Evolutionary conservation across 1,140 invertebrate species (phyloP), one percentile per base, ranked within the genome.

Genomic region (Ceratosolen fusciceps): DNA sequence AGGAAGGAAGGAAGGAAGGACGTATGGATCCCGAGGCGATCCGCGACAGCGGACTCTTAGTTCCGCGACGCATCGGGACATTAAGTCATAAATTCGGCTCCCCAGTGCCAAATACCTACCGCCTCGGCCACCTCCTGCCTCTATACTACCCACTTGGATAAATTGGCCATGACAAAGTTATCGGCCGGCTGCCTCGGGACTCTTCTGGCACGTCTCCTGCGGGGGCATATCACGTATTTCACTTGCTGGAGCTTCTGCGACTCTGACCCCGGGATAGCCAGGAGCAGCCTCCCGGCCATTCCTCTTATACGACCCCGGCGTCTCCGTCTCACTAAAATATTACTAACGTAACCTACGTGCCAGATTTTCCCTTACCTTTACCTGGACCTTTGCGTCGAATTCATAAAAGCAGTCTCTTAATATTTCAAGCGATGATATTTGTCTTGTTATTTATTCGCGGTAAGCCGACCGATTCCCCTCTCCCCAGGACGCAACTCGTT

Each of bases 111-210:
- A 89, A 90, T 90, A n/a, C 88, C 85, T 83, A 80, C 34, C 70
- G 81, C 83, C 81, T 77, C 81, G 5, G 19, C 72, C 58, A 82
- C 84, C n/a, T n/a, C n/a, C n/a, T n/a, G n/a, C n/a, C n/a, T n/a
- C n/a, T n/a, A n/a, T n/a, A n/a, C n/a, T n/a, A n/a, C n/a, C n/a
- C 88, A 89, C 89, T 90, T 87, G 88, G 89, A 88, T 87, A 90
- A 90, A 90, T 90, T 90, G 89, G 84, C 88, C 89, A 89, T 88
- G 89, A 90, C 88, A 90, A 90, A 90, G 84, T 90, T 90, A 90
- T 90, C 86, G 86, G 86, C 71, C 62, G 43, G 37, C 52, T 81
- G 62, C 76, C 71, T 67, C 78, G 79, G 79, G 74, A 34, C 74
- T 60, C 62, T 21, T 21, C n/a, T n/a, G n/a, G n/a, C n/a, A 68